Conservation (phyloP, 2,888 invertebrate genomes). For the Eumerus sabulonum region DNA sequence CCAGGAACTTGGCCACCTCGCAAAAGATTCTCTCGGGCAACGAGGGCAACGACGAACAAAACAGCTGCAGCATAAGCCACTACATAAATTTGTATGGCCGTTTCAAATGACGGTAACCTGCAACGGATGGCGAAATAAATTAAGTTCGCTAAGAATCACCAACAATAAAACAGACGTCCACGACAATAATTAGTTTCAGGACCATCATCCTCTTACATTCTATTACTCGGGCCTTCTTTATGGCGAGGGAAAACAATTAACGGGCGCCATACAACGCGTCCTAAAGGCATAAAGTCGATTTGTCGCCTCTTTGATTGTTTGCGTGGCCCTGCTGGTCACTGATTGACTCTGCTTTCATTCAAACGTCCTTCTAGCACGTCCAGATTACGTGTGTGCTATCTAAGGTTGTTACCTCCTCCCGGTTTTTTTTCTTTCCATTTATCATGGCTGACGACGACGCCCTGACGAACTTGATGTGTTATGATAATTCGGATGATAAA, state of each 20-base stretch:
- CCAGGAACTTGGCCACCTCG: no score
- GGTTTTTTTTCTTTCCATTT: conserved; percentile 14
- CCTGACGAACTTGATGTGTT: conserved; percentile 23
- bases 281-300: not conserved
- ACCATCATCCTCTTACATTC: no score
- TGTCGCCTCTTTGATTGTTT: no score
- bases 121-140: conserved; percentile 19
- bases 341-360: conserved; percentile 4
- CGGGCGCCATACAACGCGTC: conserved; percentile 16
- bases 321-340: no score
- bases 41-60: conserved; percentile 11
- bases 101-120: conserved; percentile 10
- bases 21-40: no score
- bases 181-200: conserved; percentile 43
- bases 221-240: conserved; percentile 21
- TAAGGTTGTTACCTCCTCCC: conserved; percentile 11
- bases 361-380: no score
- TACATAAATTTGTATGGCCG: conserved; percentile 11
- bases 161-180: not conserved
- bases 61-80: no score
- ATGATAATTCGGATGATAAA: conserved; percentile 36
- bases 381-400: not conserved
- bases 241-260: conserved; percentile 46
- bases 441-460: not conserved
- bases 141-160: conserved; percentile 18